A percentile compares a stretch with the other conserved stretches of the same genome.
These are phyloP conservation scores for Ctenodactylus gundi DNA, from an alignment of 2,113 vertebrate genomes.

Conservation along the genomic window DNA sequence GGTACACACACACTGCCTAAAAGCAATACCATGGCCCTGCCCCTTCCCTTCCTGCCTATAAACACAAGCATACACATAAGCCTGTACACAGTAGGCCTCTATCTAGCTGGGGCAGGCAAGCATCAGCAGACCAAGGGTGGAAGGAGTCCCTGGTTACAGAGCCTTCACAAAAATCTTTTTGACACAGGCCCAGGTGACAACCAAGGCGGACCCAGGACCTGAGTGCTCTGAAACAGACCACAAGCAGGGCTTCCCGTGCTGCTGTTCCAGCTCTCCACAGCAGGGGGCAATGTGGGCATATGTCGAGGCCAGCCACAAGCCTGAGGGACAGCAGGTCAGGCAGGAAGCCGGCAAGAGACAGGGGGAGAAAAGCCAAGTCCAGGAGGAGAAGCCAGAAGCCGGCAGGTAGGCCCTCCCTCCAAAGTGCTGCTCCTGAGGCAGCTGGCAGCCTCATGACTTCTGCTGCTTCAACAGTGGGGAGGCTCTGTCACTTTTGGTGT, in stretches of 20 bases:
- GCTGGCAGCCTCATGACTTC: neutral
- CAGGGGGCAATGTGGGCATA: conserved; percentile 44
- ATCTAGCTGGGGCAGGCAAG: neutral
- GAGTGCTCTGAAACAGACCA: neutral
- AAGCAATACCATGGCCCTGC: neutral
- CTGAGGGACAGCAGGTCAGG: neutral
- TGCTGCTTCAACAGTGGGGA: neutral
- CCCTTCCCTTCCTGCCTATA: neutral
- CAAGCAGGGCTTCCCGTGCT: neutral
- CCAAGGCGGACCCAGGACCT: neutral
- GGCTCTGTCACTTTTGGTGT: neutral
- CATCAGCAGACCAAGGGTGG: neutral
- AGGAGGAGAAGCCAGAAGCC: neutral
- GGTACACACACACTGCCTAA: neutral
- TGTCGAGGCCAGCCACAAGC: neutral
- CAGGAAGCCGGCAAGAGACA: neutral
- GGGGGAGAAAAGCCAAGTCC: neutral
- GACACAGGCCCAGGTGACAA: neutral
- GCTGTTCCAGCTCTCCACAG: conserved; percentile 19
- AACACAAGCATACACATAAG: neutral
- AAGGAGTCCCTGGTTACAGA: neutral
- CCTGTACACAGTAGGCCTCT: neutral
- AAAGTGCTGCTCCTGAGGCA: neutral
- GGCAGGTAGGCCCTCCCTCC: neutral
- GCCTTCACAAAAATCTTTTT: neutral